These are phyloP conservation scores for Congeria kusceri DNA, from an alignment of 2,888 invertebrate genomes.

Conservation along the genomic window DNA sequence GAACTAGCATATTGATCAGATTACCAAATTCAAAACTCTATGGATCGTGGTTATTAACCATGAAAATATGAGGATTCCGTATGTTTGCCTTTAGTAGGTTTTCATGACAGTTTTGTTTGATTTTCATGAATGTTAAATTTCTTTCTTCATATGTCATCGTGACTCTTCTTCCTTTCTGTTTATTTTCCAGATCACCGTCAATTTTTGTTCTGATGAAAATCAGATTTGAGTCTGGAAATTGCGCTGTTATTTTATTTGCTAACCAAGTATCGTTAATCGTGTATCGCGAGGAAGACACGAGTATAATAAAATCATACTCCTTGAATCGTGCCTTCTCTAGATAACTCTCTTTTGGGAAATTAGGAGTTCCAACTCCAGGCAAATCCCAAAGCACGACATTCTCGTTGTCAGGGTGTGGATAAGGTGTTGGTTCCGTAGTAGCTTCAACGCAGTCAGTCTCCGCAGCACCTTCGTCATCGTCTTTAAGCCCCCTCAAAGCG, in stretches of 20 bases:
- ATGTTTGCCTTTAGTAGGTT: no score
- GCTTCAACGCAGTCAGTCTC: neutral
- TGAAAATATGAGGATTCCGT: no score
- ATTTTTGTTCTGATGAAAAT: conserved; percentile 4
- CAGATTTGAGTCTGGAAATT: neutral
- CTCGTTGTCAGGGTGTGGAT: neutral
- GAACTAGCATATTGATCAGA: no score
- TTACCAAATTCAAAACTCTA: no score
- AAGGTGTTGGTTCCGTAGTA: conserved; percentile 1
- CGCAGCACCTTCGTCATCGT: neutral
- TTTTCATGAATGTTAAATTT: no score
- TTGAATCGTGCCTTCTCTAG: neutral
- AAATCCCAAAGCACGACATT: conserved; percentile 4
- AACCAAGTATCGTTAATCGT: neutral
- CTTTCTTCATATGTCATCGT: no score
- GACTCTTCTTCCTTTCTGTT: no score
- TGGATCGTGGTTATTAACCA: no score
- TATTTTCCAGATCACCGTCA: neutral
- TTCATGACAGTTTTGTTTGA: no score
- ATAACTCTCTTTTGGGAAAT: neutral
- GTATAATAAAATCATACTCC: neutral
- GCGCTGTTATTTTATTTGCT: neutral
- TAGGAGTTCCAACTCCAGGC: conserved; percentile 1
- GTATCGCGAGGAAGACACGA: neutral
- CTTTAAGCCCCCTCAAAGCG: neutral